Evolutionary conservation across 2,113 vertebrate species (phyloP), one percentile per base, ranked within the genome.

Genomic region (Vidua macroura): DNA sequence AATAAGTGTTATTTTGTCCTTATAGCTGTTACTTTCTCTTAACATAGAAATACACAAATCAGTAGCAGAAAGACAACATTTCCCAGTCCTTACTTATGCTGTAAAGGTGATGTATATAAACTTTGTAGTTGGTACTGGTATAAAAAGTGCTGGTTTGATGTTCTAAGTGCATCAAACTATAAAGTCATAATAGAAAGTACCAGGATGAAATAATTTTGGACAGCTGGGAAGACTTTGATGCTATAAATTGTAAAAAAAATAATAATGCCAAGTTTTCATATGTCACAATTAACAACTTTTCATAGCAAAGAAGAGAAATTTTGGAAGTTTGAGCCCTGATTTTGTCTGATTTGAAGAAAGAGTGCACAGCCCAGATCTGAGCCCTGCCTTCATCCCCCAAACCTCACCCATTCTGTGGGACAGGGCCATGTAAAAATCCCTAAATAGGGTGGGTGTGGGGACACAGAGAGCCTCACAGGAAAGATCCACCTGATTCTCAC

Each of bases 381-480:
- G 53, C 51, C n/a, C 80, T 82, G 53, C 35, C 44, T 46, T 51
- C 35, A 25, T 9, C 24, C 58, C 37, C 70, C 22, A 3, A 18
- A 56, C 52, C 62, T 44, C 25, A 2, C n/a, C 41, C 63, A 1
- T 19, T 15, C 41, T 33, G 19, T 39, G 86, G 60, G 27, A 24
- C 6, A 17, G 11, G 7, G 18, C 11, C 15, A 2, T 1, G 44
- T 5, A 1, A 15, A 25, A 9, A 33, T 22, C 24, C 43, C 12
- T 24, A 3, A 8, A 19, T 1, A 19, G 49, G 15, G 27, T 10
- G 52, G 15, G 7, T 17, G 11, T 77, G 76, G n/a, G 64, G 74
- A 5, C 48, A 37, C 37, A 64, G 15, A 43, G n/a, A 44, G 7
- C 31, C 51, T 39, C 58, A 28, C 19, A 22, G 53, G 53, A 43